Conservation (phyloP, 2,888 invertebrate species). For the Celastrina argiolus region DNA sequence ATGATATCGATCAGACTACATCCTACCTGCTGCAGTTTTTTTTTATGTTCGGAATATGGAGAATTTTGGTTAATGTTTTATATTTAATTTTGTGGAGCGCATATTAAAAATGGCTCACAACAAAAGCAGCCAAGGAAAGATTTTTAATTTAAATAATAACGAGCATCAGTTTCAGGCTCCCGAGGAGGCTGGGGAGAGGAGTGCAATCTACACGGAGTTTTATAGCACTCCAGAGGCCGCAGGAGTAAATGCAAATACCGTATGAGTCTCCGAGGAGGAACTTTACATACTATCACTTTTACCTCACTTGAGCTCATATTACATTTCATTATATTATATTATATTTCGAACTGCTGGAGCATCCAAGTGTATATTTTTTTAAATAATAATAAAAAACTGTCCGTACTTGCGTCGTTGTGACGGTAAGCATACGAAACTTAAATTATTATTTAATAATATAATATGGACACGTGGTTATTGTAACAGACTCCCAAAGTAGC, state of each 20-base stretch:
- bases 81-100: background rate
- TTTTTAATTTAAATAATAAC: conserved; percentile 10
- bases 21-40: too few relatives aligned
- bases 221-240: background rate
- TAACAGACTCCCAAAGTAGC: too few relatives aligned
- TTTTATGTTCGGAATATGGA: too few relatives aligned
- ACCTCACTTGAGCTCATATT: background rate
- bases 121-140: background rate
- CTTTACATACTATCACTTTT: background rate
- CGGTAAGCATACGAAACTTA: too few relatives aligned
- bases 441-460: too few relatives aligned
- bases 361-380: too few relatives aligned
- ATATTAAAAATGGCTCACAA: background rate
- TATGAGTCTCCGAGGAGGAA: background rate
- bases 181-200: too few relatives aligned
- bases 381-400: too few relatives aligned
- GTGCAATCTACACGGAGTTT: background rate
- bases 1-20: too few relatives aligned
- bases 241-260: conserved; percentile 5
- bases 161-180: background rate
- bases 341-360: too few relatives aligned
- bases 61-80: background rate
- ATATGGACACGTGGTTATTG: too few relatives aligned
- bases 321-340: background rate
- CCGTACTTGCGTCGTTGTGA: too few relatives aligned